Evolutionary conservation across 2,797 vertebrate species (phyloP).

Genomic region (Pangasius macronema): DNA sequence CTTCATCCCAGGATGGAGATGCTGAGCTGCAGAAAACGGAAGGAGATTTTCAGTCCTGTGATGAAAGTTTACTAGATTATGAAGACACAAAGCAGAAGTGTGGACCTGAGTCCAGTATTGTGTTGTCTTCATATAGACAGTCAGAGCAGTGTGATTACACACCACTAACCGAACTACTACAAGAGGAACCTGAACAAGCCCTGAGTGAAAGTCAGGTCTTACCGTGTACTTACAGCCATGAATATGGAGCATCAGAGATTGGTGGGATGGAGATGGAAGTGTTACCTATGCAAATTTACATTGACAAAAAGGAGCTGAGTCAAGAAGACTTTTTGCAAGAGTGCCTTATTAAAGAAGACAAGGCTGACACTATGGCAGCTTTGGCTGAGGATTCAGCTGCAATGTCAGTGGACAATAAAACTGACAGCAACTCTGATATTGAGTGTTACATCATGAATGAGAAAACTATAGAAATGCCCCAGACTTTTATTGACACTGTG

Average conservation of each 20-base stretch:
- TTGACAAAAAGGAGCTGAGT: slow-evolving; percentile 36
- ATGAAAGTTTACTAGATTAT: slow-evolving; percentile 18
- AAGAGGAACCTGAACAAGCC: slow-evolving; percentile 56
- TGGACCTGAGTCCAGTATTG: slow-evolving; percentile 71
- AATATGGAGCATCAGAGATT: slow-evolving; percentile 36
- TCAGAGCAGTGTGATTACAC: slow-evolving; percentile 69
- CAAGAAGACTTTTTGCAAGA: slow-evolving; percentile 33
- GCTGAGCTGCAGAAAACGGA: slow-evolving; percentile 1
- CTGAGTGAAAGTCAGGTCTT: slow-evolving; percentile 8
- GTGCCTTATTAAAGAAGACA: slow-evolving; percentile 22
- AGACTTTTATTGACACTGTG: background rate
- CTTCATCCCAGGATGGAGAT: slow-evolving; percentile 25
- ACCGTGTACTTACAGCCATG: slow-evolving; percentile 8
- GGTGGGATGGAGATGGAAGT: slow-evolving; percentile 39
- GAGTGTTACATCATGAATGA: background rate
- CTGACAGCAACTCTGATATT: background rate
- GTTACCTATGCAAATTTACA: slow-evolving; percentile 51
- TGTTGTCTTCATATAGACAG: slow-evolving; percentile 72
- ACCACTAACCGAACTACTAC: slow-evolving; percentile 70
- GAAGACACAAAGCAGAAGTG: slow-evolving; percentile 27
- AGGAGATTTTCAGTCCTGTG: slow-evolving; percentile 24
- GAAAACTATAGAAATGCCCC: slow-evolving; percentile 18
- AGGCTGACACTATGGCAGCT: background rate
- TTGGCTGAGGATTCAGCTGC: background rate
- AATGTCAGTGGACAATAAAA: slow-evolving; percentile 4